A percentile compares a stretch with the other conserved stretches of the same genome.
These are phyloP conservation scores for Fundulus diaphanus DNA, from an alignment of 2,797 vertebrate species.

Conservation along the genomic window DNA sequence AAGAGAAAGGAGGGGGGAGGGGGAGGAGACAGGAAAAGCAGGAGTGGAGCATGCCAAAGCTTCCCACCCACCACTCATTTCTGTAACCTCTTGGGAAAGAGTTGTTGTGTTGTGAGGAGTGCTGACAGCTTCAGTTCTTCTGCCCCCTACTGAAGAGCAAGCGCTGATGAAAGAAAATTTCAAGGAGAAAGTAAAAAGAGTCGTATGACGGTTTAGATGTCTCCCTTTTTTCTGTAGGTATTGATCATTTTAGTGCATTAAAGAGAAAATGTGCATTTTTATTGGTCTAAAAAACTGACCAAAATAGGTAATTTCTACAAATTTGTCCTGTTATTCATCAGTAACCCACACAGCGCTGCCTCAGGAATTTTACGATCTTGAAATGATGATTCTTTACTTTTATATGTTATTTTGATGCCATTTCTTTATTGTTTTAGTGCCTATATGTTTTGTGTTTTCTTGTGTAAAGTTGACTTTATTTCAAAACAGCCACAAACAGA, in stretches of 20 bases:
- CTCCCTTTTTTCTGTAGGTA: slow-evolving; percentile 8
- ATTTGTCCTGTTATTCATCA: slow-evolving; percentile 29
- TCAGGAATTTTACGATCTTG: background rate
- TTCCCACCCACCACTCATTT: slow-evolving; percentile 68
- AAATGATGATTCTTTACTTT: background rate
- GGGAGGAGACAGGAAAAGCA: slow-evolving; percentile 26
- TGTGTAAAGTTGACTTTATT: slow-evolving; percentile 2
- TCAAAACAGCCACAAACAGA: background rate
- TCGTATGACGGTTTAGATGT: slow-evolving; percentile 31
- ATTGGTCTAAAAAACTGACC: slow-evolving; percentile 11
- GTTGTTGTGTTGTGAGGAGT: slow-evolving; percentile 62
- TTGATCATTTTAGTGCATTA: slow-evolving; percentile 17
- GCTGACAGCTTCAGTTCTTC: slow-evolving; percentile 75
- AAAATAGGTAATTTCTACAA: slow-evolving; percentile 1
- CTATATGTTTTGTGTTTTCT: background rate
- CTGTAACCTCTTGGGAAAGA: slow-evolving; percentile 64
- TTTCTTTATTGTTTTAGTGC: background rate
- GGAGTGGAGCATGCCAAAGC: slow-evolving; percentile 55
- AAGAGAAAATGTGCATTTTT: slow-evolving; percentile 23
- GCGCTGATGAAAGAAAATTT: slow-evolving; percentile 56
- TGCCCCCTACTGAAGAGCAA: slow-evolving; percentile 80
- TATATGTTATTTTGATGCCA: slow-evolving; percentile 2
- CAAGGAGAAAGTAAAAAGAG: slow-evolving; percentile 25
- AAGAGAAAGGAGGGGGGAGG: slow-evolving; percentile 28
- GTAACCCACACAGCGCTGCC: slow-evolving; percentile 25